phyloP scores from a whole-genome alignment of 1,140 invertebrate genomes.

The Hylaeus anthracinus region DNA sequence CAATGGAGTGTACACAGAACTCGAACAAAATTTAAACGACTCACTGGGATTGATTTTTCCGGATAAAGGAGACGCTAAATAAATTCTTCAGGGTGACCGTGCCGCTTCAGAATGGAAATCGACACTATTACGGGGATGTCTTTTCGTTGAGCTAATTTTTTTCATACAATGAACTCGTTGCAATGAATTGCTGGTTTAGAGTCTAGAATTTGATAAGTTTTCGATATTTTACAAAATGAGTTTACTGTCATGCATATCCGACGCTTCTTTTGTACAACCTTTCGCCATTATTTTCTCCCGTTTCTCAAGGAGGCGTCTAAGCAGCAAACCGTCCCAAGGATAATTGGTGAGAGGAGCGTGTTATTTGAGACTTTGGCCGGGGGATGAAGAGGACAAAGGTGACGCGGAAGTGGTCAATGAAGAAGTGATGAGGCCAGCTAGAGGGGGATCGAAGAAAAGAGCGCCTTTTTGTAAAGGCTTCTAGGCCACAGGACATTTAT shows the following conservation, averaged over 20 bases:
- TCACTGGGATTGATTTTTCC: too few species aligned
- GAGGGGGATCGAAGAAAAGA: conserved; percentile 15
- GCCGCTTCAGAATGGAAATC: too few species aligned
- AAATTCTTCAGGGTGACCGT: too few species aligned
- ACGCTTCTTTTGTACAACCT: conserved; percentile 1
- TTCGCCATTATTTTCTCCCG: neutral
- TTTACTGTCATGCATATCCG: neutral
- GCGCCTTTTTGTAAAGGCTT: conserved; percentile 15
- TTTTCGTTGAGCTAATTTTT: too few species aligned
- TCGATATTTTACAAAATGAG: too few species aligned
- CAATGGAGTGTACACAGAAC: too few species aligned
- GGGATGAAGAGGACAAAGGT: conserved; percentile 52
- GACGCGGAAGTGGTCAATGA: conserved; percentile 36
- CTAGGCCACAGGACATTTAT: conserved; percentile 30
- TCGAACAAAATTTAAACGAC: too few species aligned
- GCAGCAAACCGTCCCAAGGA: conserved; percentile 73
- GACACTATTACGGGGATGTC: too few species aligned
- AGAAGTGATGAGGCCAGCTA: conserved; percentile 22
- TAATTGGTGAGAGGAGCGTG: conserved; percentile 70
- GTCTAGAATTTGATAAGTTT: too few species aligned
- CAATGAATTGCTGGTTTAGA: too few species aligned
- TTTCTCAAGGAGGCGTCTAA: conserved; percentile 66
- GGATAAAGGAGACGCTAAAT: too few species aligned
- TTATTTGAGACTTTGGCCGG: conserved; percentile 41
- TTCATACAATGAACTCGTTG: too few species aligned